These are phyloP conservation scores for Euzetes globulus DNA, from an alignment of 2,888 invertebrate species.

Conservation along the genomic window DNA sequence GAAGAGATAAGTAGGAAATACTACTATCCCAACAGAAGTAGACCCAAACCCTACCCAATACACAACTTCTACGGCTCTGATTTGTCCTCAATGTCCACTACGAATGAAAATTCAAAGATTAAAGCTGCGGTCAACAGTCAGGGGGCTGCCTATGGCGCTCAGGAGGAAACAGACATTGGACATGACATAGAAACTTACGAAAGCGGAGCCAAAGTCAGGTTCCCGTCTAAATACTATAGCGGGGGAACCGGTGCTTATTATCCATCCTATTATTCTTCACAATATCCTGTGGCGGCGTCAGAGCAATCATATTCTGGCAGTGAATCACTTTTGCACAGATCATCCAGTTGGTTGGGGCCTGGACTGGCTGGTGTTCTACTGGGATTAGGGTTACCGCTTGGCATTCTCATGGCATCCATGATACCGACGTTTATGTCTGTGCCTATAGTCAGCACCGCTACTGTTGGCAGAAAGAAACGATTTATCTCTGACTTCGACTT, in stretches of 20 bases:
- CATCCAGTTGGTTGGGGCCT: slow-evolving; percentile 25
- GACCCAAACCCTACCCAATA: neutral
- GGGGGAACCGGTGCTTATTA: neutral
- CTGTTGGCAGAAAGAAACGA: slow-evolving; percentile 3
- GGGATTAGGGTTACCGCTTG: slow-evolving; percentile 28
- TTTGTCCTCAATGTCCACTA: neutral
- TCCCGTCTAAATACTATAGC: neutral
- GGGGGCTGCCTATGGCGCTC: neutral
- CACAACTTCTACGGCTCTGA: neutral
- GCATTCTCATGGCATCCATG: slow-evolving; percentile 33
- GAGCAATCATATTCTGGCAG: neutral
- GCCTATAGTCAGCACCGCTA: slow-evolving; percentile 29
- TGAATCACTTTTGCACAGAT: neutral
- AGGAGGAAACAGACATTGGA: neutral
- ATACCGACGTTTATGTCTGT: slow-evolving; percentile 25
- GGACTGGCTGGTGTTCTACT: slow-evolving; percentile 29
- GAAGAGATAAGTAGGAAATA: neutral
- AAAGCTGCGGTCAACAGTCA: neutral
- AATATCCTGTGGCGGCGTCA: neutral
- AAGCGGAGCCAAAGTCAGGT: neutral
- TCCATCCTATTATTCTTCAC: neutral
- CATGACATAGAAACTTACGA: neutral
- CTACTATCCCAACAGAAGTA: neutral
- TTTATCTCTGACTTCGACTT: neutral
- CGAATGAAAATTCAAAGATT: neutral